Percentiles rank a stretch among this genome's conserved stretches.
phyloP scores from a whole-genome alignment of 2,888 invertebrate species.

The Metalampra italica region DNA sequence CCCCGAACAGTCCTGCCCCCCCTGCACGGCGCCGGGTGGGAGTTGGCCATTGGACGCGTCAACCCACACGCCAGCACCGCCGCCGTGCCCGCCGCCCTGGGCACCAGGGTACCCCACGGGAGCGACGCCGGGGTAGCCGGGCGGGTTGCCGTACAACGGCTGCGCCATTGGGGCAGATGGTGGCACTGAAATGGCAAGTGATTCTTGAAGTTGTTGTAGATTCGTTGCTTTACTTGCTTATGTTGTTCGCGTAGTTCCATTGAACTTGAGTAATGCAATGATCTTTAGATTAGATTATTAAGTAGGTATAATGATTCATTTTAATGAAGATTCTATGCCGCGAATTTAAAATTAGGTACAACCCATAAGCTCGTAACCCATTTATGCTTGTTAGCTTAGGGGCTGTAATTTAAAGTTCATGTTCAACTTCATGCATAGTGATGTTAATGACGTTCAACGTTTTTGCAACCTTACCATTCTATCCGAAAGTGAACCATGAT shows the following conservation, averaged over 20 bases:
- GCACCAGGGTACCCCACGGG: neutral
- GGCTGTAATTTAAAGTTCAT: neutral
- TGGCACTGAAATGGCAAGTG: constrained; percentile 21
- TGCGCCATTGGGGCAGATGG: constrained; percentile 57
- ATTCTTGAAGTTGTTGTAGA: constrained; percentile 18
- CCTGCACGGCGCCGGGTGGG: constrained; percentile 84
- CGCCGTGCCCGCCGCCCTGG: constrained; percentile 17
- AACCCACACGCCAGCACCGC: constrained; percentile 76
- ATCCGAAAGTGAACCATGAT: too few relatives aligned
- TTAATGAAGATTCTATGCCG: too few relatives aligned
- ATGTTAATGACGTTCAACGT: neutral
- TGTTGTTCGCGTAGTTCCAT: too few relatives aligned
- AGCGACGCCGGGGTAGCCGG: constrained; percentile 53
- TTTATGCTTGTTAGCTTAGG: too few relatives aligned
- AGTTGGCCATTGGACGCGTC: constrained; percentile 80
- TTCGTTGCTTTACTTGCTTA: too few relatives aligned
- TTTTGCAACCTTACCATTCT: too few relatives aligned
- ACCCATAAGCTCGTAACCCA: too few relatives aligned
- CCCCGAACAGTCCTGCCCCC: constrained; percentile 78
- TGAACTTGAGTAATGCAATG: too few relatives aligned
- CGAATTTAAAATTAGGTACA: too few relatives aligned
- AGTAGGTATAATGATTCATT: too few relatives aligned
- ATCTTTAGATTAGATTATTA: too few relatives aligned
- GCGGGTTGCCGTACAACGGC: constrained; percentile 51
- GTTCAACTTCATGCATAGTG: neutral